phyloP scores from a whole-genome alignment of 2,113 vertebrate species.

The Ameiurus melas region DNA sequence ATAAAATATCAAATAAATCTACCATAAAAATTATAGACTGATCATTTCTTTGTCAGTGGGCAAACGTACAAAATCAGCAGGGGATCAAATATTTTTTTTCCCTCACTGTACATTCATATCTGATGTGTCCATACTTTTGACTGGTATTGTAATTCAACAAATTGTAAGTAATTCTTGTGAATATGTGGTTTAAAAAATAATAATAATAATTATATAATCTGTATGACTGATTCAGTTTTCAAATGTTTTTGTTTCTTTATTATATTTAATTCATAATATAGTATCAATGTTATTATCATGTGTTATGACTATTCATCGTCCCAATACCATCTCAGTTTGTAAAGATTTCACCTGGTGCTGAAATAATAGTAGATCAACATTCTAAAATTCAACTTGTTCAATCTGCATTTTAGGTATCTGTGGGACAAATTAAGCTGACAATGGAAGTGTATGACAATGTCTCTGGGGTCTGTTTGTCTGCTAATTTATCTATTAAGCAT shows the following conservation, averaged over 20 bases:
- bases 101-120: no score
- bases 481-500: conserved; percentile 36
- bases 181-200: neutral
- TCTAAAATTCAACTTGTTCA: neutral
- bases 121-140: neutral
- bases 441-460: neutral
- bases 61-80: no score
- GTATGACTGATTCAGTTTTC: neutral
- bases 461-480: conserved; percentile 18
- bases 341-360: neutral
- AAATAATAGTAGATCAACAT: neutral
- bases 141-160: neutral
- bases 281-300: neutral
- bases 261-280: neutral
- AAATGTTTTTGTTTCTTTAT: neutral
- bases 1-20: no score
- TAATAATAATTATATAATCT: neutral
- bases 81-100: no score
- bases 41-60: no score
- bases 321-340: neutral
- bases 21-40: no score
- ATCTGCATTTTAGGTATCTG: conserved; percentile 4
- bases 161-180: neutral
- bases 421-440: neutral
- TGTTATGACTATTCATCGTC: neutral